Conservation (phyloP, 2,113 vertebrate genomes). For the Psophia crepitans region DNA sequence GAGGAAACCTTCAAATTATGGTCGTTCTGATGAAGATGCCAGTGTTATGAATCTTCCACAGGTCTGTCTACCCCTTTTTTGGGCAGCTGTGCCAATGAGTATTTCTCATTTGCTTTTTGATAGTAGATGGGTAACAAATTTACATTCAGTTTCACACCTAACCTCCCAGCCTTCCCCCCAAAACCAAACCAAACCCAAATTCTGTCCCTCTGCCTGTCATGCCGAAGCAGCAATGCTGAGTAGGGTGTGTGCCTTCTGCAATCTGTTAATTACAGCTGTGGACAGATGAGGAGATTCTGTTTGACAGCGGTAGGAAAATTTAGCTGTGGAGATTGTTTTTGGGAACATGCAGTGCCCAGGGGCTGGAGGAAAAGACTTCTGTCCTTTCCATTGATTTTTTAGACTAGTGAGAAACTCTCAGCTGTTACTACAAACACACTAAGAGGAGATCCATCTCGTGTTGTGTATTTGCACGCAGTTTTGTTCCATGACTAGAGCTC, state of each 20-base stretch:
- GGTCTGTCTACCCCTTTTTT: not conserved
- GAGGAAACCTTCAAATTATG: not conserved
- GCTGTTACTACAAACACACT: not conserved
- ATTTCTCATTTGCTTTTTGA: not conserved
- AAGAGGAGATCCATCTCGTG: not conserved
- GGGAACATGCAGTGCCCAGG: not conserved
- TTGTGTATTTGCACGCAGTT: not conserved
- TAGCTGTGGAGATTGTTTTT: not conserved
- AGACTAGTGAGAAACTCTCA: not conserved
- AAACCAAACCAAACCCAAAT: fast-evolving
- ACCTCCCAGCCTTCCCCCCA: not conserved
- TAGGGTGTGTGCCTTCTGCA: not conserved
- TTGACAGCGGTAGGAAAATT: not conserved
- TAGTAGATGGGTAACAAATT: not conserved
- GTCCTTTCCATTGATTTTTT: not conserved
- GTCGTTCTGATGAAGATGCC: not conserved
- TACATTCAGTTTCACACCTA: not conserved
- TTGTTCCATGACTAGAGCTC: not conserved
- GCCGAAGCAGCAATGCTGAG: not conserved
- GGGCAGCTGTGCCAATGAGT: not conserved
- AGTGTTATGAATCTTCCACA: not conserved
- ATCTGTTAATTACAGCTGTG: not conserved
- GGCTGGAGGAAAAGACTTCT: not conserved
- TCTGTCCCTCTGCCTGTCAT: not conserved
- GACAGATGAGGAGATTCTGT: not conserved